phyloP scores from a whole-genome alignment of 2,888 invertebrate species.

The Hofmannophila pseudospretella region DNA sequence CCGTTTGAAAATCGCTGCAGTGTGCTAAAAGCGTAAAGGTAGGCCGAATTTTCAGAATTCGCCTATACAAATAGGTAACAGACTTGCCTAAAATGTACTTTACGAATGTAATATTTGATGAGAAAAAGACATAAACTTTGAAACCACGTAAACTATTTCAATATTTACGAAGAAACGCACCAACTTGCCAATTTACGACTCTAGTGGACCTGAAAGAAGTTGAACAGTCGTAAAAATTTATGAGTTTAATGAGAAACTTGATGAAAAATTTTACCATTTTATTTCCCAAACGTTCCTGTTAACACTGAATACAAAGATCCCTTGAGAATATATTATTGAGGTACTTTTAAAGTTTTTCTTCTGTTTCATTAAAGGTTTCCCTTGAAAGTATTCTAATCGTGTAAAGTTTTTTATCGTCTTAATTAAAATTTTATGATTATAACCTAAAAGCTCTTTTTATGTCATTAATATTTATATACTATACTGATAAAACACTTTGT shows the following conservation, averaged over 20 bases:
- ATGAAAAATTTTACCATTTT: conserved; percentile 11
- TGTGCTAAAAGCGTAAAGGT: too few species aligned
- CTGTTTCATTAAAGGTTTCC: conserved; percentile 14
- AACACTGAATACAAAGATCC: conserved; percentile 19
- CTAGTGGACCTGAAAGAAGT: conserved; percentile 16
- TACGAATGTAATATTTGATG: too few species aligned
- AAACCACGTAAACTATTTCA: not conserved
- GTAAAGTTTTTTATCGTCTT: not conserved
- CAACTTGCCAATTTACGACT: conserved; percentile 3
- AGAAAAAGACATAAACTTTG: not conserved
- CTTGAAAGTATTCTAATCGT: not conserved
- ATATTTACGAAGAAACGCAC: not conserved
- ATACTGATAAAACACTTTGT: too few species aligned
- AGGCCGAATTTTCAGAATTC: too few species aligned
- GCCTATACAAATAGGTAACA: too few species aligned
- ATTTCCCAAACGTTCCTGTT: conserved; percentile 19
- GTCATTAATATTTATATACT: too few species aligned
- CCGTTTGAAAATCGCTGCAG: too few species aligned
- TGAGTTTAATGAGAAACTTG: conserved; percentile 24
- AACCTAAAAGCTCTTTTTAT: too few species aligned
- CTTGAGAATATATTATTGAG: conserved; percentile 8
- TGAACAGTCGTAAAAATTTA: conserved; percentile 25
- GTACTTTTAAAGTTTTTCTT: conserved; percentile 14
- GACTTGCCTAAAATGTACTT: too few species aligned
- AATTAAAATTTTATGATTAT: too few species aligned